These are phyloP conservation scores for Xanthorhoe designata DNA, from an alignment of 2,888 invertebrate genomes.

Conservation along the genomic window DNA sequence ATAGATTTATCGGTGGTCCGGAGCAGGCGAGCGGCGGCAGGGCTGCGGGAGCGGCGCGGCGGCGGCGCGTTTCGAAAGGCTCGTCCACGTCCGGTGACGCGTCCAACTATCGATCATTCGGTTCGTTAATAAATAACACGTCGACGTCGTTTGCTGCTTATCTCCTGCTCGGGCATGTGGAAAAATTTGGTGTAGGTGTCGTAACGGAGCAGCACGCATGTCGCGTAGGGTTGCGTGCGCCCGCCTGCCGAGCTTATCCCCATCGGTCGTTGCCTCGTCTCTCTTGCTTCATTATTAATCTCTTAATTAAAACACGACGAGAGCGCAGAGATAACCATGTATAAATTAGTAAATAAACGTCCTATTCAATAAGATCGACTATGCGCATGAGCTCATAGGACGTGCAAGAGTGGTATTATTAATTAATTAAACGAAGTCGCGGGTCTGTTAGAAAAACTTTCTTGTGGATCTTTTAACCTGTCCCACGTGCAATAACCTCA, in stretches of 20 bases:
- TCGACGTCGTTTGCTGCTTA: conserved; percentile 81
- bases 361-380: conserved; percentile 18
- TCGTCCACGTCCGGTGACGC: conserved; percentile 82
- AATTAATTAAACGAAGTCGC: conserved; percentile 32
- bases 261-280: conserved; percentile 70
- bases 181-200: conserved; percentile 85
- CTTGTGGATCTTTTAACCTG: conserved; percentile 61
- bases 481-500: conserved; percentile 69
- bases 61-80: conserved; percentile 79
- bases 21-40: conserved; percentile 39
- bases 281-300: conserved; percentile 68
- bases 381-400: conserved; percentile 6
- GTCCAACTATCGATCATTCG: conserved; percentile 85
- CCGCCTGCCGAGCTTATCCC: conserved; percentile 72
- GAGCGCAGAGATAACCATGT: conserved; percentile 26
- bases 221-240: conserved; percentile 75
- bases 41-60: conserved; percentile 50
- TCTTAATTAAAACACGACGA: conserved; percentile 69
- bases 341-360: conserved; percentile 35
- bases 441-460: conserved; percentile 58
- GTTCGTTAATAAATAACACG: conserved; percentile 86
- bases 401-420: conserved; percentile 26
- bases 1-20: conserved; percentile 64
- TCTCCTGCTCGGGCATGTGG: conserved; percentile 85
- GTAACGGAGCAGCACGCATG: conserved; percentile 82